Evolutionary conservation across 1,140 invertebrate genomes (phyloP).

Genomic region (Drosophila nigrodunni): DNA sequence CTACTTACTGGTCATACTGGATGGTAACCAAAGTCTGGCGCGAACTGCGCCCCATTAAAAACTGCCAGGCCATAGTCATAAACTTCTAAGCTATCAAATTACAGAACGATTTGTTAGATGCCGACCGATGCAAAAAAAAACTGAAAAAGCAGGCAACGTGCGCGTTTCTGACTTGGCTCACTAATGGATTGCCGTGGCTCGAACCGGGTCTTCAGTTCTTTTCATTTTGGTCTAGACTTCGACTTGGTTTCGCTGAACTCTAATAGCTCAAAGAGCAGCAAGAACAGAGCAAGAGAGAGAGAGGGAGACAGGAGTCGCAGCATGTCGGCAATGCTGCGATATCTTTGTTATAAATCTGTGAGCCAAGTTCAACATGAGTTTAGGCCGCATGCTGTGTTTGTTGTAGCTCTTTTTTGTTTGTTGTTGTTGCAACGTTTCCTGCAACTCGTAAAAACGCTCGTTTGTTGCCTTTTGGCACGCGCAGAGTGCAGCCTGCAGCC

Average conservation of each 20-base stretch:
- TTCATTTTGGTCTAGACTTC: slow-evolving; percentile 27
- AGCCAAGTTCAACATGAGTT: slow-evolving; percentile 76
- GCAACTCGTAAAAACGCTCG: slow-evolving; percentile 75
- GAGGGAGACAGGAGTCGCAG: slow-evolving; percentile 52
- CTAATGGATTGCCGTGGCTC: slow-evolving; percentile 57
- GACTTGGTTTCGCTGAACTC: slow-evolving; percentile 74
- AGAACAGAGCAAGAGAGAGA: not conserved
- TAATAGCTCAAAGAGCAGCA: slow-evolving; percentile 78
- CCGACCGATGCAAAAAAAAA: slow-evolving; percentile 63
- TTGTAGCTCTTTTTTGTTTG: slow-evolving; percentile 46
- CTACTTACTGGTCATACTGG: slow-evolving; percentile 6
- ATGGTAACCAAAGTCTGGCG: slow-evolving; percentile 21
- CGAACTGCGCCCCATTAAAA: slow-evolving; percentile 71
- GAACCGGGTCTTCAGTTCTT: slow-evolving; percentile 33
- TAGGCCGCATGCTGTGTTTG: slow-evolving; percentile 74
- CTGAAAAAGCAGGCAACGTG: slow-evolving; percentile 3
- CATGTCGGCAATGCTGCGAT: slow-evolving; percentile 75
- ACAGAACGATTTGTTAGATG: slow-evolving; percentile 83
- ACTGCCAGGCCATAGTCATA: slow-evolving; percentile 78
- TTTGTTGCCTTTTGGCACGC: slow-evolving; percentile 81
- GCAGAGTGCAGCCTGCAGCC: slow-evolving; percentile 56
- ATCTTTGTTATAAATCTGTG: slow-evolving; percentile 83
- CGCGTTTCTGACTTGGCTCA: slow-evolving; percentile 25
- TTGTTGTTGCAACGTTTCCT: slow-evolving; percentile 60
- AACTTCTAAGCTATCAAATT: slow-evolving; percentile 83